Evolutionary conservation across 1,140 invertebrate genomes (phyloP).

Genomic region (Eciton burchellii): DNA sequence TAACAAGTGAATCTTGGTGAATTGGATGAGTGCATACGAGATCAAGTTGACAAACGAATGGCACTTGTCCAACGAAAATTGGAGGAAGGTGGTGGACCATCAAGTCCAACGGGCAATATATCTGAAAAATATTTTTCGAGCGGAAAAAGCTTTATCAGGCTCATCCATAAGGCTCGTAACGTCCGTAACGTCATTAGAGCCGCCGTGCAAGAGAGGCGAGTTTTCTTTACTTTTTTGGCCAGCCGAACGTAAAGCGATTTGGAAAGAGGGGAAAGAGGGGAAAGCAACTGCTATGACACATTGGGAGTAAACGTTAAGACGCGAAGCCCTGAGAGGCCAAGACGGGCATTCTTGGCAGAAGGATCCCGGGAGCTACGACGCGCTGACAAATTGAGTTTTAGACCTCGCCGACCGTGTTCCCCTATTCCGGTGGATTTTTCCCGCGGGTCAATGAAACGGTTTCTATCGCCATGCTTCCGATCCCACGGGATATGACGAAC

Average conservation of each 20-base stretch:
- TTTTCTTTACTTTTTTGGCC: background rate
- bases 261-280: background rate
- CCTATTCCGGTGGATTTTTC: conserved; percentile 54
- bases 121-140: background rate
- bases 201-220: background rate
- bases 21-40: too few species aligned
- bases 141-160: background rate
- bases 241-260: conserved; percentile 6
- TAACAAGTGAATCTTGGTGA: too few species aligned
- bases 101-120: too few species aligned
- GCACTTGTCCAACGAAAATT: too few species aligned
- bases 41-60: too few species aligned
- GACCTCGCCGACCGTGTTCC: background rate
- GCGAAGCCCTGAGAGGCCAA: conserved; percentile 46
- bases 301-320: conserved; percentile 20
- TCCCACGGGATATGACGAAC: conserved; percentile 25
- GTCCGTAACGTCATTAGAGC: background rate
- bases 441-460: conserved; percentile 57
- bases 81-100: too few species aligned
- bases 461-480: conserved; percentile 15
- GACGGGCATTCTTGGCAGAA: conserved; percentile 8
- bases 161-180: too few species aligned
- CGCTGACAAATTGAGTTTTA: conserved; percentile 68
- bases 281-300: conserved; percentile 1
- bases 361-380: conserved; percentile 52